Conservation (phyloP, 2,113 vertebrate genomes). For the Jacana jacana region DNA sequence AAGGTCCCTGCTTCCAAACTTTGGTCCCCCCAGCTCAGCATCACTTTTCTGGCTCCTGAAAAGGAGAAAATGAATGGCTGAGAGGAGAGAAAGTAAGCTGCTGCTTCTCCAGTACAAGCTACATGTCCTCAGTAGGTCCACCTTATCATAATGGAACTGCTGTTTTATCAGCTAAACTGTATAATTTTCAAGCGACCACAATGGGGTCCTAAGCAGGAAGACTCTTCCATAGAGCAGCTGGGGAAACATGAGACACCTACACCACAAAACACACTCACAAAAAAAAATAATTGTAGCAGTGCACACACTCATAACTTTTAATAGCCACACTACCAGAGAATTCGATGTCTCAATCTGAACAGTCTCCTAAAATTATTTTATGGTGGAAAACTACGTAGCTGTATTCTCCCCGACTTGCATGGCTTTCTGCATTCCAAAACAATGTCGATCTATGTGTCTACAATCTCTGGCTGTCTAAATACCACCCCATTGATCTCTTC, state of each 20-base stretch:
- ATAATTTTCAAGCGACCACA: background rate
- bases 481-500: background rate
- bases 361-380: background rate
- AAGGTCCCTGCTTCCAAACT: background rate
- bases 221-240: background rate
- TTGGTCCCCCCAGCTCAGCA: background rate
- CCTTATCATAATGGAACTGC: background rate
- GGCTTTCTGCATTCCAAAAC: background rate
- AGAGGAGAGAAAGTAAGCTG: background rate
- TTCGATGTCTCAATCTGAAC: background rate
- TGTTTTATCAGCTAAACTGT: background rate
- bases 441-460: accelerated
- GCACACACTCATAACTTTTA: background rate
- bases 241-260: background rate
- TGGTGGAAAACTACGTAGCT: background rate
- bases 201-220: background rate
- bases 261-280: accelerated
- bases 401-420: background rate
- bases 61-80: background rate
- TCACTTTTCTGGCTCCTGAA: background rate
- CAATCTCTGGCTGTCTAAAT: background rate
- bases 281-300: background rate
- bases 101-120: background rate
- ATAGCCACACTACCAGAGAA: background rate
- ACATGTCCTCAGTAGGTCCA: background rate